Evolutionary conservation across 2,113 vertebrate species (phyloP).

Genomic region (Ophiodon elongatus): DNA sequence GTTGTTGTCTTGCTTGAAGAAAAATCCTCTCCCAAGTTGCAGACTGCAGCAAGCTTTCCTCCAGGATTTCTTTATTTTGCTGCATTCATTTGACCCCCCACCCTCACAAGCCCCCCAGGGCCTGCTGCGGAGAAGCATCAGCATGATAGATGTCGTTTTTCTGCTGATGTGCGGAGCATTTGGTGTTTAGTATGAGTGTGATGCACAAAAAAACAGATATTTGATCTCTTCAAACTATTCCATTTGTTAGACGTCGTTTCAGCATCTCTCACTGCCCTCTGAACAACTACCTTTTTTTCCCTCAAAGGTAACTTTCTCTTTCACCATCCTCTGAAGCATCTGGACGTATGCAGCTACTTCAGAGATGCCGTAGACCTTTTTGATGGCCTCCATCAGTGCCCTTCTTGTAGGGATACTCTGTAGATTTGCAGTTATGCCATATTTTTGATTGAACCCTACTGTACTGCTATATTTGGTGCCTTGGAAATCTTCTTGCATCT

Average conservation of each 20-base stretch:
- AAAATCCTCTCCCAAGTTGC: slow-evolving; percentile 9
- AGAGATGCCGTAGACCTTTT: not conserved
- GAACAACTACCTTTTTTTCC: not conserved
- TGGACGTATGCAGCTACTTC: not conserved
- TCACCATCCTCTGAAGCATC: not conserved
- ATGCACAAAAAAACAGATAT: slow-evolving; percentile 8
- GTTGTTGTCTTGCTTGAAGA: not conserved
- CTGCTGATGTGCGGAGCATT: slow-evolving; percentile 20
- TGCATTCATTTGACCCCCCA: slow-evolving; percentile 38
- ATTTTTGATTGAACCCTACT: not conserved
- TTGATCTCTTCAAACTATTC: not conserved
- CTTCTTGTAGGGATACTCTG: not conserved
- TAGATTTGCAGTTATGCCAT: not conserved
- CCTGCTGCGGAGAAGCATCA: slow-evolving; percentile 29
- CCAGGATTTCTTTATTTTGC: slow-evolving; percentile 28
- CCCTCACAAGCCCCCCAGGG: slow-evolving; percentile 3
- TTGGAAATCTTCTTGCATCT: not conserved
- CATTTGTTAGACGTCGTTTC: not conserved
- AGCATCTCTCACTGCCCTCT: not conserved
- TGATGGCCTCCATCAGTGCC: not conserved
- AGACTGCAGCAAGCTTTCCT: slow-evolving; percentile 30
- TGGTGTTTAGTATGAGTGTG: not conserved
- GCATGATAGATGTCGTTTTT: slow-evolving; percentile 24
- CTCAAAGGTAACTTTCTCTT: not conserved
- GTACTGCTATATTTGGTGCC: not conserved